Percentiles rank a stretch among this genome's conserved stretches.
These are phyloP conservation scores for Apodemia hepburni DNA, from an alignment of 2,888 invertebrate species.

Conservation along the genomic window DNA sequence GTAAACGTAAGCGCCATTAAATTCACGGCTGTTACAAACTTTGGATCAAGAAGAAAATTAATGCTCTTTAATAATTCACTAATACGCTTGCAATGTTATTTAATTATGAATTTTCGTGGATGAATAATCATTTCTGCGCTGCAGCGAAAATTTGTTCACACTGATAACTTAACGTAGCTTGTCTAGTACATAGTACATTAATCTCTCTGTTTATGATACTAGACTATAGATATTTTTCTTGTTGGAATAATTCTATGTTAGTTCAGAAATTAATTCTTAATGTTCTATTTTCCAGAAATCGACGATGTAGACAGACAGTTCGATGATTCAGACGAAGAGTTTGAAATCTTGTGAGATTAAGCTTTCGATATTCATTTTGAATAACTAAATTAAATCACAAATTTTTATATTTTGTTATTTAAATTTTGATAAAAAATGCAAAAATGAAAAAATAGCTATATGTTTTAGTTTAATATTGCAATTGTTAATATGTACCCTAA, in stretches of 20 bases:
- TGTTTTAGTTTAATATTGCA: slow-evolving; percentile 10
- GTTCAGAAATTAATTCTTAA: slow-evolving; percentile 12
- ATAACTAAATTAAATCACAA: slow-evolving; percentile 14
- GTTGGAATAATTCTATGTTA: too few relatives aligned
- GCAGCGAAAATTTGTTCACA: too few relatives aligned
- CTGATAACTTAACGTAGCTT: too few relatives aligned
- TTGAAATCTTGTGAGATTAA: slow-evolving; percentile 85
- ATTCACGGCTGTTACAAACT: too few relatives aligned
- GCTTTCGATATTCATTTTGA: slow-evolving; percentile 23
- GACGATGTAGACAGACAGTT: slow-evolving; percentile 82
- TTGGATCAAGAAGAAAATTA: too few relatives aligned
- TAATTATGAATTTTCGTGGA: too few relatives aligned
- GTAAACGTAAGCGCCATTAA: too few relatives aligned
- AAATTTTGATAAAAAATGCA: background rate
- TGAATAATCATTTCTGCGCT: too few relatives aligned
- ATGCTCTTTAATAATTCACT: too few relatives aligned
- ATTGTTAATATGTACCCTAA: slow-evolving; percentile 4
- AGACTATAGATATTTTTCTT: too few relatives aligned
- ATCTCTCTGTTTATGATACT: background rate
- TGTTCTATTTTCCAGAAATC: slow-evolving; percentile 72
- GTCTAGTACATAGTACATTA: too few relatives aligned
- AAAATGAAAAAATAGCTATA: background rate
- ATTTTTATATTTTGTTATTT: slow-evolving; percentile 14
- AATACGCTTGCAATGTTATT: too few relatives aligned
- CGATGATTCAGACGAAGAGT: slow-evolving; percentile 90